Conservation (phyloP, 2,888 invertebrate species). For the Amphipyra tragopoginis region DNA sequence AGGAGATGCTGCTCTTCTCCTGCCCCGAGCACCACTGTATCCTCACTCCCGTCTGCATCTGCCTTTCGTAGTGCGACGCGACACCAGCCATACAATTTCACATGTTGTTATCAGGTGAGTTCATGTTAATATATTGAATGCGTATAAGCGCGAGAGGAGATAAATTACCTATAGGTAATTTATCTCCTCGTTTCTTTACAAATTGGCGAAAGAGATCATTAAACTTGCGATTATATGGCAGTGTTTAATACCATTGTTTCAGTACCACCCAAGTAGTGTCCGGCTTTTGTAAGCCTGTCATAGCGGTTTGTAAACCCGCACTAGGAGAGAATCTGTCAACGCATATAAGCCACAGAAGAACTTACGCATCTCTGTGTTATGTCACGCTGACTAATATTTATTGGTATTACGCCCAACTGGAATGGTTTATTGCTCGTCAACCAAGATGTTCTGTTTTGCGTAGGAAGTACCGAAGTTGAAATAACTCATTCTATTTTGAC, state of each 20-base stretch:
- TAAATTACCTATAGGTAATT: not conserved
- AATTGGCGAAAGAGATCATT: conserved; percentile 11
- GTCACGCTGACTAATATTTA: conserved; percentile 63
- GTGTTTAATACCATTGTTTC: conserved; percentile 28
- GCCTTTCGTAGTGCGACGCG: conserved; percentile 95
- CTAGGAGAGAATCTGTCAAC: conserved; percentile 68
- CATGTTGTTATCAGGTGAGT: conserved; percentile 96
- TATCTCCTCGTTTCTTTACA: conserved; percentile 1
- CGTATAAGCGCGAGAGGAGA: no score
- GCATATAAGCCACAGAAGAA: conserved; percentile 60
- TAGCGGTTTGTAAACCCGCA: conserved; percentile 59
- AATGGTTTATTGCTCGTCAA: conserved; percentile 72
- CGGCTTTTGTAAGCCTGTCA: conserved; percentile 52
- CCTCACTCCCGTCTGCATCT: conserved; percentile 97
- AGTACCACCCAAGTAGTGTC: conserved; percentile 60
- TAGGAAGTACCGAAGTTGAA: conserved; percentile 60
- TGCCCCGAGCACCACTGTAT: conserved; percentile 96
- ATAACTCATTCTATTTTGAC: conserved; percentile 52
- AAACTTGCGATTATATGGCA: conserved; percentile 18
- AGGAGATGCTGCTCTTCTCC: conserved; percentile 95
- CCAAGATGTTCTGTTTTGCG: conserved; percentile 61
- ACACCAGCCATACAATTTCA: conserved; percentile 92
- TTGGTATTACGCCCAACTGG: conserved; percentile 65
- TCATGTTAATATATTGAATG: not conserved
- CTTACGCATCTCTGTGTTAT: conserved; percentile 67